Conservation (phyloP, 64 coral and sea anemone species). For the Dendrophyllia cribrosa region DNA sequence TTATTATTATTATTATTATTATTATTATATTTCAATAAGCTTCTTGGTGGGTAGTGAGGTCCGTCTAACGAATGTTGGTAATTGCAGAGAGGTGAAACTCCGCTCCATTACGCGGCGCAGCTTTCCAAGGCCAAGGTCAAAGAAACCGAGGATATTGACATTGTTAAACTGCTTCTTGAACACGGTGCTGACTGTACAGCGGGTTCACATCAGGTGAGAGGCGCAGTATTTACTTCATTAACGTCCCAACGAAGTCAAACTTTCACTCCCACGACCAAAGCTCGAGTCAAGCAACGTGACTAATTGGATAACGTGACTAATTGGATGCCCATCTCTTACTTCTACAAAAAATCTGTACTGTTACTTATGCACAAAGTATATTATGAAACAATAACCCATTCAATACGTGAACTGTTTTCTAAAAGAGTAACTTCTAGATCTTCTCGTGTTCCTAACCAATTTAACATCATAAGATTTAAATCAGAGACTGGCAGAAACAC, state of each 20-base stretch:
- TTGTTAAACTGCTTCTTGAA: conserved; percentile 68
- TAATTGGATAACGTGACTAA: neutral
- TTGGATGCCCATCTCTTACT: too few species aligned
- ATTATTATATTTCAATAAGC: too few species aligned
- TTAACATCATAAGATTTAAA: too few species aligned
- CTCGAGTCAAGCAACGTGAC: neutral
- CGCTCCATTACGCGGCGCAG: conserved; percentile 85
- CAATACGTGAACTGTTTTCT: too few species aligned
- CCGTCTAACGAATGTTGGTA: neutral
- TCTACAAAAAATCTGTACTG: too few species aligned
- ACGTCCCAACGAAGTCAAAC: neutral
- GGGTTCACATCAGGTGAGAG: conserved; percentile 69
- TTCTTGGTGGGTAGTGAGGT: neutral
- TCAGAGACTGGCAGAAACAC: too few species aligned
- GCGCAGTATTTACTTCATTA: neutral
- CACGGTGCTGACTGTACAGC: conserved; percentile 88
- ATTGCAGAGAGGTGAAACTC: conserved; percentile 88
- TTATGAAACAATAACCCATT: too few species aligned
- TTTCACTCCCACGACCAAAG: too few species aligned
- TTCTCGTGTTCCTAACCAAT: too few species aligned
- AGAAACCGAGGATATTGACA: conserved; percentile 60
- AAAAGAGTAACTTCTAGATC: too few species aligned
- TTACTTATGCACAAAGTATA: too few species aligned
- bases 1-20: too few species aligned
- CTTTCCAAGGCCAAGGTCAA: conserved; percentile 60